Evolutionary conservation across 2,113 vertebrate genomes (phyloP).

Genomic region (Cercocebus atys): DNA sequence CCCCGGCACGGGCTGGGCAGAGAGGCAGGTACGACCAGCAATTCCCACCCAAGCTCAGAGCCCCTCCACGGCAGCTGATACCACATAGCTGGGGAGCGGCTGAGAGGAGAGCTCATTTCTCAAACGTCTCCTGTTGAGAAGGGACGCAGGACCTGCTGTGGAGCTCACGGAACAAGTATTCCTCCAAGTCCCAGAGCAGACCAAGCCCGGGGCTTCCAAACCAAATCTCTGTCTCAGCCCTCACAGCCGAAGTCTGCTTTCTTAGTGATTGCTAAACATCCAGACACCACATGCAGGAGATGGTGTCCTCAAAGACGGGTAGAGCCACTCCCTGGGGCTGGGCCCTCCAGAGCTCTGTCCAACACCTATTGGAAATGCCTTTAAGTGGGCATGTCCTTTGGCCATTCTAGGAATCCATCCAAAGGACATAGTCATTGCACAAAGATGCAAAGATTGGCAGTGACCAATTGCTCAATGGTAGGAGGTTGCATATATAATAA

Average conservation of each 20-base stretch:
- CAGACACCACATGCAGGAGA: rapidly evolving
- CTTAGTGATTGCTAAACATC: not conserved
- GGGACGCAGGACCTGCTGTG: not conserved
- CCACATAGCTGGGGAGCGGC: not conserved
- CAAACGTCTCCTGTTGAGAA: not conserved
- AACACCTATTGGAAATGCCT: not conserved
- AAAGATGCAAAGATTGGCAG: not conserved
- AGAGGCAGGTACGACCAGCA: too few relatives aligned
- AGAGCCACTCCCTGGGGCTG: not conserved
- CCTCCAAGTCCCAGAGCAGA: not conserved
- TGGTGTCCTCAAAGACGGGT: not conserved
- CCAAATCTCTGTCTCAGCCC: not conserved
- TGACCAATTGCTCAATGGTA: not conserved
- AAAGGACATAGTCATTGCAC: not conserved
- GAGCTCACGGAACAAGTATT: not conserved
- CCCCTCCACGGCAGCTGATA: rapidly evolving
- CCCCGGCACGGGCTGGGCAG: rapidly evolving
- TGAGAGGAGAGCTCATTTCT: rapidly evolving
- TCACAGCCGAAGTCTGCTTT: too few relatives aligned
- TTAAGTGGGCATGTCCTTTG: not conserved
- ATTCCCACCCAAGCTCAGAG: not conserved
- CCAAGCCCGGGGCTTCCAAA: not conserved
- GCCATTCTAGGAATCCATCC: not conserved
- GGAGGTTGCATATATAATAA: not conserved
- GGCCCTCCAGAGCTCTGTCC: not conserved